Evolutionary conservation across 2,888 invertebrate species (phyloP).

Genomic region (Caenorhabditis macrosperma): DNA sequence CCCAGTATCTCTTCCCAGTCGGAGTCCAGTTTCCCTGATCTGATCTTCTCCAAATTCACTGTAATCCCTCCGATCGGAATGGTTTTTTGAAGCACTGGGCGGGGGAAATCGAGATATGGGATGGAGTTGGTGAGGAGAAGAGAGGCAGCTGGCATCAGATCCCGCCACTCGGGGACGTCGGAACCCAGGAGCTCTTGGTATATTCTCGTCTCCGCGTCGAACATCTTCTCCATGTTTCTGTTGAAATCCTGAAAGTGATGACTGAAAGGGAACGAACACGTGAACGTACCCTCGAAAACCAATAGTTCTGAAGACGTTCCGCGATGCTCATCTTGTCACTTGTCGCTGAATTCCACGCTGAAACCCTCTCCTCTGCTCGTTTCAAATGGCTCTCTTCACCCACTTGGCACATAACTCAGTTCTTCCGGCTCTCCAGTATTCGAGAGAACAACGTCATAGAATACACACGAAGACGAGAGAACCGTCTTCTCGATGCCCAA

Average conservation of each 20-base stretch:
- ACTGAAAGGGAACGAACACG: too few species aligned
- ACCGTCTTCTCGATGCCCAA: conserved; percentile 49
- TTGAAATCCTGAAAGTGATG: too few species aligned
- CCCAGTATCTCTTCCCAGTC: conserved; percentile 22
- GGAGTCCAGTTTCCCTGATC: too few species aligned
- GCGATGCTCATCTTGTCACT: conserved; percentile 37
- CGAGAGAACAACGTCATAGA: conserved; percentile 34
- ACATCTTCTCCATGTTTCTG: conserved; percentile 21
- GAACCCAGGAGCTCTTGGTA: conserved; percentile 15
- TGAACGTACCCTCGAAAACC: conserved; percentile 9
- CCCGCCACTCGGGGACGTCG: conserved; percentile 38
- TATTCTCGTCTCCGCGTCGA: conserved; percentile 25
- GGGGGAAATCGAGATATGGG: conserved; percentile 62
- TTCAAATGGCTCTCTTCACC: too few species aligned
- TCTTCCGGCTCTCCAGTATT: conserved; percentile 50
- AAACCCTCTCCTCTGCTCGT: too few species aligned
- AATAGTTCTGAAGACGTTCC: conserved; percentile 37
- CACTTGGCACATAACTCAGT: conserved; percentile 47
- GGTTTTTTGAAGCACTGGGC: conserved; percentile 51
- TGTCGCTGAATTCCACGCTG: conserved; percentile 22
- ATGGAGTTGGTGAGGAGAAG: conserved; percentile 58
- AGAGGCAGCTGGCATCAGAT: conserved; percentile 45
- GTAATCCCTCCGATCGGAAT: conserved; percentile 62
- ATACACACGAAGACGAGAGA: conserved; percentile 36
- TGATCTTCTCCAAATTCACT: conserved; percentile 44